These are phyloP conservation scores for Tupaia tana DNA, from an alignment of 2,113 vertebrate species.

Conservation along the genomic window DNA sequence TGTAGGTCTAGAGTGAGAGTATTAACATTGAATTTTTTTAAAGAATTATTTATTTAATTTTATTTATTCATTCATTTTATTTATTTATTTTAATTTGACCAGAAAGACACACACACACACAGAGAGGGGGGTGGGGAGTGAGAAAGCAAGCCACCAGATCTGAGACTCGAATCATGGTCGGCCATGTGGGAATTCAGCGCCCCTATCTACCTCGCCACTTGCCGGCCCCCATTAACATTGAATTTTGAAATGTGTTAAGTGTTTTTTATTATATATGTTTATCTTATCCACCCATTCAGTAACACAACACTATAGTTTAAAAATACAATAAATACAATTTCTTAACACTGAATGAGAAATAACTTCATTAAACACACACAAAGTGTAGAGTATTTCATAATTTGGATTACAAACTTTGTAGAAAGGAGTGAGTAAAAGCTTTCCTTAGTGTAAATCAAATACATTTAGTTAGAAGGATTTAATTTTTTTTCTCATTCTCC, in stretches of 20 bases:
- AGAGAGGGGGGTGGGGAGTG: no score
- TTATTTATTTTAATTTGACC: no score
- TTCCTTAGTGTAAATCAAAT: slow-evolving; percentile 17
- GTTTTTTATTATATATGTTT: background rate
- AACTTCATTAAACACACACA: background rate
- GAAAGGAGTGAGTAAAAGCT: background rate
- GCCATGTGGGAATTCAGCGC: no score
- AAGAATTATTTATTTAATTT: no score
- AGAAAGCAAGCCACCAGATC: no score
- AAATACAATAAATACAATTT: background rate
- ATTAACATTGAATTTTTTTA: background rate
- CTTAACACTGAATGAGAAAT: background rate
- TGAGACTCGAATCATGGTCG: no score
- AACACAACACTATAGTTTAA: background rate
- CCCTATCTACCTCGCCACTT: no score
- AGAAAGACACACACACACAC: no score
- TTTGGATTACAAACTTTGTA: background rate
- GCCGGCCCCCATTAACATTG: background rate
- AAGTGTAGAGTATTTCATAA: background rate
- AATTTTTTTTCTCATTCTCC: no score
- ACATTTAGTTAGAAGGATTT: background rate
- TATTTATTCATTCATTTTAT: no score
- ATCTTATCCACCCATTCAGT: background rate
- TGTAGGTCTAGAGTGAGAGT: background rate
- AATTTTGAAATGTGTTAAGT: background rate